Percentiles rank a stretch among this genome's conserved stretches.
Conservation (phyloP, 2,113 vertebrate species). For the Petaurus breviceps region DNA sequence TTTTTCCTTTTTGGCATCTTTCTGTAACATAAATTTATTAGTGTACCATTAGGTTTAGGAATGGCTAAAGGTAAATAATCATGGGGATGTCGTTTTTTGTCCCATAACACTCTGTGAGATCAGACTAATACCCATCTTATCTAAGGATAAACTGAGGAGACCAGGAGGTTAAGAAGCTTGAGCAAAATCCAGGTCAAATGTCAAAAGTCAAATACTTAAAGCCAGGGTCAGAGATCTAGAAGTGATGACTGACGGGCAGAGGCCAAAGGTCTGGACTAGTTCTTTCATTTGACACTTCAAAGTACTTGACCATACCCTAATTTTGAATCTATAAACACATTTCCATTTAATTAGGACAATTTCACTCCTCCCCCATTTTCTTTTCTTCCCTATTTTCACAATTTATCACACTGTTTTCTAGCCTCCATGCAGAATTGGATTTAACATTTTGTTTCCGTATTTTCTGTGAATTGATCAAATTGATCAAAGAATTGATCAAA, state of each 20-base stretch:
- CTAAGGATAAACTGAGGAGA: not conserved
- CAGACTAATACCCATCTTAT: not conserved
- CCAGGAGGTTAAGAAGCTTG: not conserved
- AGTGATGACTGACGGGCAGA: not conserved
- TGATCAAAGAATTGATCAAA: no score
- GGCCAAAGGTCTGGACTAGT: no score
- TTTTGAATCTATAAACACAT: not conserved
- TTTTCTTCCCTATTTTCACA: not conserved
- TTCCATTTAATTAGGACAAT: not conserved
- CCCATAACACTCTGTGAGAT: not conserved
- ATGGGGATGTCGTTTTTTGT: not conserved
- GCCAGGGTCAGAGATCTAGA: not conserved
- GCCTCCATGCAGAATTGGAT: not conserved
- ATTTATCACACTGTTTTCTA: not conserved
- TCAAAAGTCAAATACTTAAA: not conserved
- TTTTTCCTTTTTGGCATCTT: not conserved
- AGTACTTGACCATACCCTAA: not conserved
- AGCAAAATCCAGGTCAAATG: not conserved
- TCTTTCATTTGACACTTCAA: not conserved
- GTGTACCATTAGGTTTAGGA: not conserved
- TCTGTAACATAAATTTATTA: not conserved
- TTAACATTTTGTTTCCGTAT: not conserved
- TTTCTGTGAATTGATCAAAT: not conserved
- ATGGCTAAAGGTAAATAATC: not conserved
- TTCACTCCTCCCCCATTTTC: not conserved